Conservation (phyloP, 2,888 invertebrate species). For the Julus scanicus region DNA sequence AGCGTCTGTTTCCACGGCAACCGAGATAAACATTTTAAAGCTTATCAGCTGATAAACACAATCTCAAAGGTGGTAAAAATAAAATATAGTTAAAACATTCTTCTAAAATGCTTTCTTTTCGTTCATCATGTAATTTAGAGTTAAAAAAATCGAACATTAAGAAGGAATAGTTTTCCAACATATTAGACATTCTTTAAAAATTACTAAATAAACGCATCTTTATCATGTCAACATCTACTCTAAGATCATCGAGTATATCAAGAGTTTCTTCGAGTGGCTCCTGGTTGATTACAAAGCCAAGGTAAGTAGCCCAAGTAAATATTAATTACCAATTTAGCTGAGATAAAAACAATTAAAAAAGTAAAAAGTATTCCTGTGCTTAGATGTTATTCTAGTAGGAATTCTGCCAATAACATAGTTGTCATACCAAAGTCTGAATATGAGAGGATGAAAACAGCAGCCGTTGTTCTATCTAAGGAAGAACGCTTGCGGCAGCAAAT, state of each 20-base stretch:
- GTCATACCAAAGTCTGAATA: constrained; percentile 50
- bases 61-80: neutral
- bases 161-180: too few relatives aligned
- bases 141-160: too few relatives aligned
- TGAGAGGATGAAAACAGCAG: constrained; percentile 51
- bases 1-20: constrained; percentile 23
- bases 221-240: neutral
- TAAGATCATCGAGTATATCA: neutral
- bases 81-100: too few relatives aligned
- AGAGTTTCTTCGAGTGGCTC: neutral
- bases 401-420: neutral
- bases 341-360: neutral
- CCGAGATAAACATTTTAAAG: neutral
- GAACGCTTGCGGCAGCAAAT: neutral
- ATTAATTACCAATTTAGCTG: neutral
- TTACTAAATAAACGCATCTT: neutral
- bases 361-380: neutral
- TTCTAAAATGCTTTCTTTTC: too few relatives aligned
- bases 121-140: too few relatives aligned
- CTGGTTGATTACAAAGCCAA: neutral
- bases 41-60: neutral
- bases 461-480: constrained; percentile 47
- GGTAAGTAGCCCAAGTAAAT: neutral
- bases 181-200: too few relatives aligned
- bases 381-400: constrained; percentile 9